Conservation (phyloP, 2,888 invertebrate genomes). For the Mesochorus sp. region DNA sequence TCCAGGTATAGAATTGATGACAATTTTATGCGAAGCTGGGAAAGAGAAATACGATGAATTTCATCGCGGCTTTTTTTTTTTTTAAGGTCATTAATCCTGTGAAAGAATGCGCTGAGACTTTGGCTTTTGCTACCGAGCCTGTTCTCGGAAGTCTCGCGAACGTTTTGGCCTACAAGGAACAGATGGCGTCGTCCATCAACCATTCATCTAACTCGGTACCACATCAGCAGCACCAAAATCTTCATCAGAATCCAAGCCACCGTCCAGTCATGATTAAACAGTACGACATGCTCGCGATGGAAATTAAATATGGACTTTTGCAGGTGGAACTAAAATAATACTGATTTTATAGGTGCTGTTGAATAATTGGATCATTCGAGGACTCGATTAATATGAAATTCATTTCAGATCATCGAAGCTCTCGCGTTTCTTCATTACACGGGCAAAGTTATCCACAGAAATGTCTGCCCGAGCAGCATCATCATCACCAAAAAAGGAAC, state of each 20-base stretch:
- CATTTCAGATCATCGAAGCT: slow-evolving; percentile 95
- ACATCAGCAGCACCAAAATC: slow-evolving; percentile 66
- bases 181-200: slow-evolving; percentile 78
- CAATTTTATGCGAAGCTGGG: not conserved
- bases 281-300: slow-evolving; percentile 94
- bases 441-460: slow-evolving; percentile 94
- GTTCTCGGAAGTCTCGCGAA: slow-evolving; percentile 95
- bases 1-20: slow-evolving; percentile 81
- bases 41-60: not conserved
- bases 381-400: not conserved
- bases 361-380: not conserved
- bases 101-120: slow-evolving; percentile 92
- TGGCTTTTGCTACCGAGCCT: slow-evolving; percentile 97
- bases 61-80: not conserved
- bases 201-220: slow-evolving; percentile 74
- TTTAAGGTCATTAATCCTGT: slow-evolving; percentile 78
- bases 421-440: slow-evolving; percentile 95
- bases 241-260: slow-evolving; percentile 70
- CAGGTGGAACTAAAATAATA: no score
- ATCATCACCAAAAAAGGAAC: slow-evolving; percentile 95
- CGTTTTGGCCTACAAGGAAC: slow-evolving; percentile 92
- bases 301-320: slow-evolving; percentile 95
- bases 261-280: slow-evolving; percentile 89
- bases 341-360: no score
- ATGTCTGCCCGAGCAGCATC: slow-evolving; percentile 96